These are phyloP conservation scores for Lacerta bilineata DNA, from an alignment of 2,797 vertebrate genomes.

Conservation along the genomic window DNA sequence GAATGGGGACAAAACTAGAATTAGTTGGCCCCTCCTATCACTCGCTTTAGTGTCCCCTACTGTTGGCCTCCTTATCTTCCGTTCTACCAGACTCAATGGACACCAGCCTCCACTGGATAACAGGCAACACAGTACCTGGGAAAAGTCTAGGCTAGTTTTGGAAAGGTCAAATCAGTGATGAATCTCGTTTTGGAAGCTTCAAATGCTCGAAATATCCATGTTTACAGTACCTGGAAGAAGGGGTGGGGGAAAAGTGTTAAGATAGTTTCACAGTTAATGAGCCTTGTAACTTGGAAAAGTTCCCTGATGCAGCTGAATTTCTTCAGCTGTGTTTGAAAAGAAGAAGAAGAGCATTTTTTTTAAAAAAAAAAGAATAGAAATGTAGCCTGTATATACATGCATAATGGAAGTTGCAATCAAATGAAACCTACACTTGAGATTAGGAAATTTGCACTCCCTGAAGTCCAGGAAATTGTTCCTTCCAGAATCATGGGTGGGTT, in stretches of 20 bases:
- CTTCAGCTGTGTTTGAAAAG: constrained; percentile 45
- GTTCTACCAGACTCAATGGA: too few relatives aligned
- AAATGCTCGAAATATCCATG: neutral
- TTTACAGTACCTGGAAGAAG: constrained; percentile 7
- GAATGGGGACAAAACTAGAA: too few relatives aligned
- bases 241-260: neutral
- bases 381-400: neutral
- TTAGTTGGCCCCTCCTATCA: too few relatives aligned
- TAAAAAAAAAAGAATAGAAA: constrained; percentile 10
- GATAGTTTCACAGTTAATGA: constrained; percentile 72
- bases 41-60: too few relatives aligned
- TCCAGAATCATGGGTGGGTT: constrained; percentile 59
- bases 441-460: constrained; percentile 41
- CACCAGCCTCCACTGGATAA: too few relatives aligned
- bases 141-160: neutral
- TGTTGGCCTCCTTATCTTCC: too few relatives aligned
- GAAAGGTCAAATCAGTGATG: neutral
- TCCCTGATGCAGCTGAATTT: constrained; percentile 62
- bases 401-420: constrained; percentile 21
- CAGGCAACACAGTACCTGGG: neutral
- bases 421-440: constrained; percentile 50
- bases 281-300: constrained; percentile 34
- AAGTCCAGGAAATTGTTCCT: neutral
- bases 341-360: neutral
- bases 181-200: neutral